Base-by-base conservation (phyloP, 2,113 vertebrate species). In the Rhinogobius similis region DNA sequence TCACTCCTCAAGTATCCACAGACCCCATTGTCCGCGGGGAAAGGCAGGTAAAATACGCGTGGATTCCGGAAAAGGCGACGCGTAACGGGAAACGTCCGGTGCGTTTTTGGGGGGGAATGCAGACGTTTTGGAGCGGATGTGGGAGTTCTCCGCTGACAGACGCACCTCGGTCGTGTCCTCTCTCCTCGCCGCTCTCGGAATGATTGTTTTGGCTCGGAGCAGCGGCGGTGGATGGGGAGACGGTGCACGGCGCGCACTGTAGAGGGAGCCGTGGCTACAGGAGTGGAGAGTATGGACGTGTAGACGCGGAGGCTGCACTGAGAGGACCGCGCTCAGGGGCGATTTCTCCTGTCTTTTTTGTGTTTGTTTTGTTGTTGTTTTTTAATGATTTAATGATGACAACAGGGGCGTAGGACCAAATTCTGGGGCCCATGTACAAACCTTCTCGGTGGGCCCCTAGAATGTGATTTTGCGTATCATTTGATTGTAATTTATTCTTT, bases 201-300 rank as follows among this genome's bases (percentile, higher is more conserved):
- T 86, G 81, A 87, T 84, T 84, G 76, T 92, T 87, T 85, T 84
- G 65, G 73, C 59, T 64, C 74, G 52, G 0, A 76, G 77, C 65
- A 65, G 70, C 65, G 83, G 52, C 14, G 20, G 46, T 5, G 11
- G n/a, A 14, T 12, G 52, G 4, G 85, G 84, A 82, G 88, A 86
- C 82, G 67, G 69, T 86, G 65, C 82, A 67, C 72, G 41, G 68
- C 79, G 52, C 76, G 48, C 62, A 82, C 90, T 88, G 89, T 88
- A 91, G 91, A 90, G 90, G 90, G 91, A 86, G 91, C 89, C 84
- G 86, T 85, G 86, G 70, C 59, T 86, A 84, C 76, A 88, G 79
- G 3, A 87, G 72, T 13, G 62, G 53, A 53, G 24, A 50, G 46
- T 48, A 3, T n/a, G 20, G 0, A 3, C 0, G 16, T 48, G 44